Evolutionary conservation across 2,113 vertebrate species (phyloP).

Genomic region (Brachionichthys hirsutus): DNA sequence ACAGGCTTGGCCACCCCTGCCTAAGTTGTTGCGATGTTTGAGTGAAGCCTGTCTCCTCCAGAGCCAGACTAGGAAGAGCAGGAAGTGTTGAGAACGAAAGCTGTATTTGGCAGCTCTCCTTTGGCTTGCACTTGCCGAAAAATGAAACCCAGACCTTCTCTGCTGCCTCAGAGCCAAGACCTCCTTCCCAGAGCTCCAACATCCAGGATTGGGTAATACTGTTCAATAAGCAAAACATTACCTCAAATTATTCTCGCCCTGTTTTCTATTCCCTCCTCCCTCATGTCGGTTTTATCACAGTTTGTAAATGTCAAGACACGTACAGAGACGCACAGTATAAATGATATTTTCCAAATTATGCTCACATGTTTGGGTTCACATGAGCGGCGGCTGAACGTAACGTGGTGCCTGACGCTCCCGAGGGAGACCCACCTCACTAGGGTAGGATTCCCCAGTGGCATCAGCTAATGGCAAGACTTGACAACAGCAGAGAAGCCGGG

Average conservation of each 20-base stretch:
- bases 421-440: conserved; percentile 76
- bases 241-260: conserved; percentile 80
- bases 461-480: conserved; percentile 81
- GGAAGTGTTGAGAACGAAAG: conserved; percentile 79
- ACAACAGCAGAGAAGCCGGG: conserved; percentile 79
- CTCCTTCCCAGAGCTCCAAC: conserved; percentile 73
- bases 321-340: conserved; percentile 77
- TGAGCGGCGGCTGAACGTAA: conserved; percentile 80
- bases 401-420: conserved; percentile 72
- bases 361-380: conserved; percentile 82
- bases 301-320: conserved; percentile 80
- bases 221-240: conserved; percentile 81
- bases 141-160: conserved; percentile 78
- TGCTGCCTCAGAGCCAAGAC: conserved; percentile 71
- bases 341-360: conserved; percentile 79
- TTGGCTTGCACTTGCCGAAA: conserved; percentile 77
- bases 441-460: conserved; percentile 78
- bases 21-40: conserved; percentile 65
- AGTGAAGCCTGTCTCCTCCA: conserved; percentile 74
- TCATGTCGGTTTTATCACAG: conserved; percentile 78
- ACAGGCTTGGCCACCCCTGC: conserved; percentile 64
- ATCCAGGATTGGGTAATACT: conserved; percentile 79
- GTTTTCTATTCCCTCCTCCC: conserved; percentile 77
- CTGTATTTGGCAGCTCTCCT: conserved; percentile 76
- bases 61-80: conserved; percentile 71